Base-by-base conservation (phyloP, 2,113 vertebrate species). In the Hystrix brachyura region DNA sequence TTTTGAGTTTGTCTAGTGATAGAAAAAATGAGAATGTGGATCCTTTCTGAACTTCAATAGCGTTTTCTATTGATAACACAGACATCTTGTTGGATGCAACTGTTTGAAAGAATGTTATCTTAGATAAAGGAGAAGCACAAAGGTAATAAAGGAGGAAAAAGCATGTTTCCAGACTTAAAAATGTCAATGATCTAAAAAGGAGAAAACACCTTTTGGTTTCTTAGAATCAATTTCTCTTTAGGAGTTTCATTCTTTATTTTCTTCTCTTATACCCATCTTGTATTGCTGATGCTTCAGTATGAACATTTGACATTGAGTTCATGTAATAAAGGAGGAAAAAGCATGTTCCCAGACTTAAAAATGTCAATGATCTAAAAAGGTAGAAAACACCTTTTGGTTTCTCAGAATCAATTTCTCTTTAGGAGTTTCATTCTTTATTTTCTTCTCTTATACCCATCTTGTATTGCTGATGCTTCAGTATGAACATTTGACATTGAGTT, bases 21-120 rank as follows among this genome's bases (percentile, higher is more conserved):
- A 55, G 38, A 53, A 71, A 93, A 93, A 60, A 57, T 55, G 80
- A 67, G 55, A 87, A 46, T 23, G 34, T n/a, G 43, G 43, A 60
- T 82, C 17, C 71, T 94, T 95, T 64, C 72, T 34, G 15, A 7
- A 78, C 29, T 76, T 90, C 65, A 59, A 48, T 34, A 81, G 17
- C 57, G 72, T 80, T 91, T 92, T 34, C 86, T 97, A 84, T 90
- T 83, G 79, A 91, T 91, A 85, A 97, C 25, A 76, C 19, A 32
- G 25, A 86, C 5, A 13, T 81, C 59, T 87, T 95, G 15, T 94
- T 60, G 60, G 51, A 80, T 55, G 81, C 32, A 79, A 95, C 1
- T 71, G 27, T 5, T 78, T 93, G 34, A 91, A 64, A 80, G 69
- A 83, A 91, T 46, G 14, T 21, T 34, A 19, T 86, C 64, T 91